phyloP scores from a whole-genome alignment of 2,113 vertebrate species.

The Seriola dumerili region DNA sequence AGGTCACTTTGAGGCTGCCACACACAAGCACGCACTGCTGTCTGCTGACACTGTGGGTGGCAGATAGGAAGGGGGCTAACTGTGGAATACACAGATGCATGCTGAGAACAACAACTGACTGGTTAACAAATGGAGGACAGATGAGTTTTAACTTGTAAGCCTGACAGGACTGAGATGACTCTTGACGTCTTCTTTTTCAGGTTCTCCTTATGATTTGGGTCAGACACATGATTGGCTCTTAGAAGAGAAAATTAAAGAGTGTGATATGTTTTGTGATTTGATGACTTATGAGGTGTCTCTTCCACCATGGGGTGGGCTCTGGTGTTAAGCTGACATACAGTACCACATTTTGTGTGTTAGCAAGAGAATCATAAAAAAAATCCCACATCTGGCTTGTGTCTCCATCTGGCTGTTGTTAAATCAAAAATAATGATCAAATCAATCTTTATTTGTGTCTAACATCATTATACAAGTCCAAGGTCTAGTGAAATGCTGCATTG shows the following conservation, averaged over 20 bases:
- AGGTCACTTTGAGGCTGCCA: slow-evolving; percentile 49
- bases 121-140: slow-evolving; percentile 13
- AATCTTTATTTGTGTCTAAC: neutral
- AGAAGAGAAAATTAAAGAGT: no score
- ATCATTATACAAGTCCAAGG: neutral
- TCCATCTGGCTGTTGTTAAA: neutral
- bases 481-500: neutral
- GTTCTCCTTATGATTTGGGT: neutral
- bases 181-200: neutral
- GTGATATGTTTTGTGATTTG: neutral
- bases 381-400: neutral
- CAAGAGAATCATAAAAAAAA: neutral
- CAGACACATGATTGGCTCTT: neutral
- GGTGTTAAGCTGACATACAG: neutral
- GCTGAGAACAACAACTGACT: slow-evolving; percentile 46
- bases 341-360: neutral
- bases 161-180: neutral
- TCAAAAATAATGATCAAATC: neutral
- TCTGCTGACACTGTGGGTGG: slow-evolving; percentile 63
- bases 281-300: neutral
- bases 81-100: slow-evolving; percentile 50
- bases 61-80: slow-evolving; percentile 41
- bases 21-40: slow-evolving; percentile 41
- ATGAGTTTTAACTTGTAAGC: neutral
- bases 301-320: neutral